These are phyloP conservation scores for Percina caprodes DNA, from an alignment of 2,113 vertebrate species.

Conservation along the genomic window DNA sequence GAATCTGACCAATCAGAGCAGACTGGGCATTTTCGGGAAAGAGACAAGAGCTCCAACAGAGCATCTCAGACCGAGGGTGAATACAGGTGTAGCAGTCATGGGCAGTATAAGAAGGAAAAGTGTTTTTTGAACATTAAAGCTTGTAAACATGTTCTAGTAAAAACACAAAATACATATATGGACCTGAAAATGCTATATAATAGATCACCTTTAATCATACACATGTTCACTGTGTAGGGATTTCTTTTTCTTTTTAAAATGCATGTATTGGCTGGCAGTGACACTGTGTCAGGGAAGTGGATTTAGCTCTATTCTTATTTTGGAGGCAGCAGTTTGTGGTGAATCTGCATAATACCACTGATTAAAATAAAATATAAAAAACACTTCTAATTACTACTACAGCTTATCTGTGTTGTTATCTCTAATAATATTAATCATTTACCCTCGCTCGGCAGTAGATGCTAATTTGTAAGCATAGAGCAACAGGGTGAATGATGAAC, in stretches of 20 bases:
- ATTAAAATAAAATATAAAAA: background rate
- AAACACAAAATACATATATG: too few species aligned
- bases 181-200: too few species aligned
- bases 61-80: too few species aligned
- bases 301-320: background rate
- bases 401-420: background rate
- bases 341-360: background rate
- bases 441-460: background rate
- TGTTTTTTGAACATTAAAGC: too few species aligned
- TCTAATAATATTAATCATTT: conserved; percentile 12
- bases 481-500: conserved; percentile 27
- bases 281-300: background rate
- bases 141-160: too few species aligned
- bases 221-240: background rate
- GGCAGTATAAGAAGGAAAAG: too few species aligned
- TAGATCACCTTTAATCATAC: background rate
- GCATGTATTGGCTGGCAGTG: too few species aligned
- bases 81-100: too few species aligned
- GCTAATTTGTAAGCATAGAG: conserved; percentile 34
- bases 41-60: too few species aligned
- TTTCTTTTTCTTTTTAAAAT: background rate
- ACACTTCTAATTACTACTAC: background rate
- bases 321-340: background rate
- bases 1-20: too few species aligned
- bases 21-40: too few species aligned